These are phyloP conservation scores for Drosophila pseudoananassae DNA, from an alignment of 1,140 invertebrate species.

Conservation along the genomic window DNA sequence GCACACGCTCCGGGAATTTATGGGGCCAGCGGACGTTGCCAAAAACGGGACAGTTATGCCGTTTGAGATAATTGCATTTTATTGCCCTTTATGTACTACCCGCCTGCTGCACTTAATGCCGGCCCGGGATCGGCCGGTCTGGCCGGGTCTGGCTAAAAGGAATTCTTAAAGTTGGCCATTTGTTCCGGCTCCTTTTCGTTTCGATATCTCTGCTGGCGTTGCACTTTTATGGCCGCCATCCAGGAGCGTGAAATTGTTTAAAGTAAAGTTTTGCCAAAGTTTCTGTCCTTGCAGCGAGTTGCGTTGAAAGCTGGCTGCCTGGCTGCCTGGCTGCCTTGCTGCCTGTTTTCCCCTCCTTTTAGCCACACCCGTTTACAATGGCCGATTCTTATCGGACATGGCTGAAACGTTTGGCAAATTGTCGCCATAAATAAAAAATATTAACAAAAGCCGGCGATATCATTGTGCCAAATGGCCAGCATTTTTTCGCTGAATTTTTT, in stretches of 20 bases:
- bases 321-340: too few relatives aligned
- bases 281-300: conserved; percentile 15
- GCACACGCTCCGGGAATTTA: conserved; percentile 65
- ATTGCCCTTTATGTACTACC: conserved; percentile 76
- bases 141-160: conserved; percentile 15
- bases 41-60: conserved; percentile 77
- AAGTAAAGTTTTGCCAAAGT: conserved; percentile 40
- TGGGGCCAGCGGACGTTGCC: conserved; percentile 72
- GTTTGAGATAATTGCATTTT: conserved; percentile 80
- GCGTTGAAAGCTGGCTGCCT: conserved; percentile 22
- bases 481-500: conserved; percentile 21
- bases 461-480: conserved; percentile 37
- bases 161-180: conserved; percentile 61
- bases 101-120: conserved; percentile 64
- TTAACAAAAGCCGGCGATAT: conserved; percentile 47
- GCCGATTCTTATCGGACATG: conserved; percentile 34
- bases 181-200: conserved; percentile 21
- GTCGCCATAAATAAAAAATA: conserved; percentile 56
- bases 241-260: conserved; percentile 70
- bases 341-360: conserved; percentile 19
- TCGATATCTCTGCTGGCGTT: conserved; percentile 12
- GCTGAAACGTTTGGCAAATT: conserved; percentile 46
- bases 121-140: not conserved
- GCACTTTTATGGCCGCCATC: conserved; percentile 64
- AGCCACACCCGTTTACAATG: not conserved